Percentiles rank a stretch among this genome's conserved stretches.
Evolutionary conservation across 2,888 invertebrate species (phyloP).

Genomic region (Mongoloraphidia duomilia): DNA sequence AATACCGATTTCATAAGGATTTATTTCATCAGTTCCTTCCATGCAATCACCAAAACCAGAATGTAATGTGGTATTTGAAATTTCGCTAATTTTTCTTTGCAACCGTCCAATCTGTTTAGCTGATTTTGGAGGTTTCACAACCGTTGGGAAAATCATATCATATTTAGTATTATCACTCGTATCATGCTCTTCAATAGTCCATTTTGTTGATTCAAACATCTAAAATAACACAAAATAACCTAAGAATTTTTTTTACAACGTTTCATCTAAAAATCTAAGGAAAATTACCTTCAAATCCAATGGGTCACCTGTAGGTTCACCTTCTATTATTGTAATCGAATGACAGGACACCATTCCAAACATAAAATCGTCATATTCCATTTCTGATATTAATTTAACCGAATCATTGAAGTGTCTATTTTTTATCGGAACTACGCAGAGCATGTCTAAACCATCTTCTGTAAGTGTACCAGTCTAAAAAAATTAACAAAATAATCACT

Average conservation of each 20-base stretch:
- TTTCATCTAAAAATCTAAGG: not conserved
- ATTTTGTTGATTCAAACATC: constrained; percentile 91
- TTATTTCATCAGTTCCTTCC: not conserved
- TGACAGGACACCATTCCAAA: constrained; percentile 87
- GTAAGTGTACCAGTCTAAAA: constrained; percentile 85
- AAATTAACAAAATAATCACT: constrained; percentile 5
- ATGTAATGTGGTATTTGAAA: too few relatives aligned
- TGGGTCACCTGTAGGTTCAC: constrained; percentile 79
- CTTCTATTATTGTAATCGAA: constrained; percentile 77
- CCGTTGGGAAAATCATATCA: constrained; percentile 68
- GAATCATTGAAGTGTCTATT: constrained; percentile 17
- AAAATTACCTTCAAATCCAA: constrained; percentile 65
- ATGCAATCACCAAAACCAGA: too few relatives aligned
- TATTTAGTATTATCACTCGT: constrained; percentile 64
- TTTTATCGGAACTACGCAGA: constrained; percentile 65
- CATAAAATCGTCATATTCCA: constrained; percentile 18
- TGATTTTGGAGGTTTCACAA: constrained; percentile 43
- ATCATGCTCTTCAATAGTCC: constrained; percentile 74
- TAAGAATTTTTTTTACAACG: not conserved
- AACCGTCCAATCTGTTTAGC: too few relatives aligned
- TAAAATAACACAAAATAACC: constrained; percentile 23
- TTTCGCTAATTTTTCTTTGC: too few relatives aligned
- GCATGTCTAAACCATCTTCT: constrained; percentile 91
- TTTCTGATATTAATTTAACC: constrained; percentile 17
- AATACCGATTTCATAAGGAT: constrained; percentile 41